Evolutionary conservation across 2,888 invertebrate species (phyloP).

Genomic region (Leptinotarsa haldemani): DNA sequence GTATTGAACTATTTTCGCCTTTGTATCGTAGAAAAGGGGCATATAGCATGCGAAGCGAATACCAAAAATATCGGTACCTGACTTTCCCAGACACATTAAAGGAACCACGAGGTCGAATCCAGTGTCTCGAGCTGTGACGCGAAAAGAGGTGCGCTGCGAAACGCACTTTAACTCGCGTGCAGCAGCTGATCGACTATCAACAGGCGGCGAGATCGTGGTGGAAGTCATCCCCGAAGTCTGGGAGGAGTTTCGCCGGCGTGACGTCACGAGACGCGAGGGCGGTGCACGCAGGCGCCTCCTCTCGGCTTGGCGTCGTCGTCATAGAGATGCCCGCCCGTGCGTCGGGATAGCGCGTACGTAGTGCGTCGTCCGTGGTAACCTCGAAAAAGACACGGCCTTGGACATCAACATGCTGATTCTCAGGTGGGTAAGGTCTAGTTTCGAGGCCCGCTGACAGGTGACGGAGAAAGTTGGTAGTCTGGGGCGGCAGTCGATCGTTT

Average conservation of each 20-base stretch:
- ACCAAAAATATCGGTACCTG: constrained; percentile 53
- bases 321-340: constrained; percentile 63
- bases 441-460: neutral
- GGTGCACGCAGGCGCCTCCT: constrained; percentile 63
- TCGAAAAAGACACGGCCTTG: constrained; percentile 53
- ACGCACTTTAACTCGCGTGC: constrained; percentile 60
- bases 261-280: constrained; percentile 63
- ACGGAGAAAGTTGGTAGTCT: neutral
- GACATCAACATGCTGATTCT: constrained; percentile 45
- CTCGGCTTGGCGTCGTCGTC: constrained; percentile 60
- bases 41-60: constrained; percentile 38
- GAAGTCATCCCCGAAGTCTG: constrained; percentile 56
- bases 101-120: constrained; percentile 38
- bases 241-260: constrained; percentile 62
- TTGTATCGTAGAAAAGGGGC: neutral
- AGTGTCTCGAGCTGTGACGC: constrained; percentile 22
- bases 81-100: constrained; percentile 60
- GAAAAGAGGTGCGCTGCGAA: constrained; percentile 22
- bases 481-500: neutral
- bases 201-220: constrained; percentile 66
- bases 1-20: no score
- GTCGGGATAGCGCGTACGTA: constrained; percentile 59
- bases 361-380: constrained; percentile 64
- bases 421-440: constrained; percentile 30
- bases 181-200: constrained; percentile 65